These are phyloP conservation scores for Pseudomyrmex dendroicus DNA, from an alignment of 1,140 invertebrate genomes.

Conservation along the genomic window DNA sequence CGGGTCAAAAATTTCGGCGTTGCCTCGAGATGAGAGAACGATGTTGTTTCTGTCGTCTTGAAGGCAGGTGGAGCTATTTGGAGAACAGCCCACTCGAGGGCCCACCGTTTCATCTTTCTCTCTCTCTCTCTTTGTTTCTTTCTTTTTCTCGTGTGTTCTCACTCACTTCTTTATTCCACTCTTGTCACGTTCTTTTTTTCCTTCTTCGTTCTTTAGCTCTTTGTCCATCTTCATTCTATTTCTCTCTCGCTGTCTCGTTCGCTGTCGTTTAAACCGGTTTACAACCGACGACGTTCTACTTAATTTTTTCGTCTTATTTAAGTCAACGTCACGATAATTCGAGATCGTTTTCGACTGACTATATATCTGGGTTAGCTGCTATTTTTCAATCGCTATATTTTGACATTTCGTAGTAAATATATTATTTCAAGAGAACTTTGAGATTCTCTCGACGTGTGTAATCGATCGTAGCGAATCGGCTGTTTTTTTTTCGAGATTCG, in stretches of 20 bases:
- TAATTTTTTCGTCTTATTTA: no score
- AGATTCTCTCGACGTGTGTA: no score
- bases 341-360: no score
- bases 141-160: constrained; percentile 51
- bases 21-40: constrained; percentile 66
- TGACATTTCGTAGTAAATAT: no score
- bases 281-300: background rate
- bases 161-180: constrained; percentile 36
- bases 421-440: no score
- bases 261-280: constrained; percentile 25
- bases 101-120: constrained; percentile 70
- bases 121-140: constrained; percentile 33
- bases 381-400: no score
- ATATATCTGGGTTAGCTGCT: no score
- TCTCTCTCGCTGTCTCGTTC: constrained; percentile 15
- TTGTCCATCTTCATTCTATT: background rate
- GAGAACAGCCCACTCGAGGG: constrained; percentile 82
- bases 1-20: constrained; percentile 64
- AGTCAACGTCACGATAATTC: no score
- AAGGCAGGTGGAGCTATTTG: constrained; percentile 83
- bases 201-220: constrained; percentile 18
- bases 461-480: no score
- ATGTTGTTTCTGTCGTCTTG: constrained; percentile 70
- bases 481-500: constrained; percentile 14
- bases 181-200: constrained; percentile 8